Evolutionary conservation across 2,888 invertebrate species (phyloP).

Genomic region (Catocala fraxini): DNA sequence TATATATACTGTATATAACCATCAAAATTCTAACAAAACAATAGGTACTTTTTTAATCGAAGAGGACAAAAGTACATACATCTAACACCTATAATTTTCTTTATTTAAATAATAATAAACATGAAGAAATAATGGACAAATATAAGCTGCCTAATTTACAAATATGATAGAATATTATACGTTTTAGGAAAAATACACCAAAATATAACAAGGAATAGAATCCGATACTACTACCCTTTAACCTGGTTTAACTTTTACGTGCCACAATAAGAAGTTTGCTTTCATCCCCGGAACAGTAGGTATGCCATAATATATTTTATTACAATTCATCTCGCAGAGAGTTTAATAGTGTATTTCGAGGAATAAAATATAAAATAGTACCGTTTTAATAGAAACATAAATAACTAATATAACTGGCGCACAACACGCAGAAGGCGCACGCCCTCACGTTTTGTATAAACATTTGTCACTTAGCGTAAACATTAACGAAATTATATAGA

Average conservation of each 20-base stretch:
- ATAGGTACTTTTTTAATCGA: too few relatives aligned
- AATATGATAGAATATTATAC: too few relatives aligned
- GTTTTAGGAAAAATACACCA: too few relatives aligned
- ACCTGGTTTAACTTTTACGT: constrained; percentile 6
- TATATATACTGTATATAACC: too few relatives aligned
- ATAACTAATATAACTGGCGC: constrained; percentile 18
- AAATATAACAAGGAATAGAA: background rate
- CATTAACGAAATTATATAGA: constrained; percentile 42
- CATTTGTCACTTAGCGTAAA: constrained; percentile 41
- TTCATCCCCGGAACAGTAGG: background rate
- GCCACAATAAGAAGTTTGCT: constrained; percentile 2
- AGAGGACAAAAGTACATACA: too few relatives aligned
- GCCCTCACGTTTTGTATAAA: constrained; percentile 21
- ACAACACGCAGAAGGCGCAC: constrained; percentile 23
- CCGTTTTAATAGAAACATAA: constrained; percentile 22
- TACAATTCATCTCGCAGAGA: constrained; percentile 6
- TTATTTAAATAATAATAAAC: too few relatives aligned
- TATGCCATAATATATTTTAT: constrained; percentile 1
- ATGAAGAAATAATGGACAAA: too few relatives aligned
- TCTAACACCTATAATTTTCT: too few relatives aligned
- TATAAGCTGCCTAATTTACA: too few relatives aligned
- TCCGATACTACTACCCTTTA: constrained; percentile 1
- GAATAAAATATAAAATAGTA: constrained; percentile 5
- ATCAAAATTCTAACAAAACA: too few relatives aligned
- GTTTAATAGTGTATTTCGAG: constrained; percentile 5